Evolutionary conservation across 2,113 vertebrate genomes (phyloP).

Genomic region (Orientallactaga bullata): DNA sequence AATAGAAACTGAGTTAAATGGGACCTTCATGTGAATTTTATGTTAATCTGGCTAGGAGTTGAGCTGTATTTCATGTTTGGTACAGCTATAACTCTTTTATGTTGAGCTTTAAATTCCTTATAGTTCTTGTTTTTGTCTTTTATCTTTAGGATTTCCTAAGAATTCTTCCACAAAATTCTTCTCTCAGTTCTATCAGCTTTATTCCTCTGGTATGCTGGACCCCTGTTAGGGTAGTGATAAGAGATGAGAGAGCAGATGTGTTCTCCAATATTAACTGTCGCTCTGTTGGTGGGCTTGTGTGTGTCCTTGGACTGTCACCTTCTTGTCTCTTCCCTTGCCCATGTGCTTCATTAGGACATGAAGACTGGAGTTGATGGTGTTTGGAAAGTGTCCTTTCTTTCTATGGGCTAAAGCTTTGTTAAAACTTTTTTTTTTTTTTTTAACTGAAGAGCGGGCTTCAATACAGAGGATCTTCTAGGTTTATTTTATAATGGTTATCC

Average conservation of each 20-base stretch:
- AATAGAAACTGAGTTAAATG: constrained; percentile 20
- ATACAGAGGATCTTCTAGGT: not conserved
- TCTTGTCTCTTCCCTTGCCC: not conserved
- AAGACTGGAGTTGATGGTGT: not conserved
- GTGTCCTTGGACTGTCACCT: not conserved
- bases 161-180: not conserved
- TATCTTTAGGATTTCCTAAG: constrained; percentile 19
- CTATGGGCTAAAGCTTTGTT: not conserved
- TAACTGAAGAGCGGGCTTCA: not conserved
- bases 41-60: not conserved
- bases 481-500: not conserved
- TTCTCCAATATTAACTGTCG: not conserved
- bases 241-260: not conserved
- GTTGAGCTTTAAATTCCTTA: not conserved
- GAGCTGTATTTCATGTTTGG: not conserved
- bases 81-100: not conserved
- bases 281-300: not conserved
- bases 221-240: not conserved
- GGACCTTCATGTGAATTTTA: not conserved
- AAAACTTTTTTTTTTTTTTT: not conserved
- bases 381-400: not conserved
- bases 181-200: not conserved
- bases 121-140: not conserved
- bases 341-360: not conserved
- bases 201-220: not conserved